Base-by-base conservation (phyloP, 2,113 vertebrate genomes). In the Caretta caretta region DNA sequence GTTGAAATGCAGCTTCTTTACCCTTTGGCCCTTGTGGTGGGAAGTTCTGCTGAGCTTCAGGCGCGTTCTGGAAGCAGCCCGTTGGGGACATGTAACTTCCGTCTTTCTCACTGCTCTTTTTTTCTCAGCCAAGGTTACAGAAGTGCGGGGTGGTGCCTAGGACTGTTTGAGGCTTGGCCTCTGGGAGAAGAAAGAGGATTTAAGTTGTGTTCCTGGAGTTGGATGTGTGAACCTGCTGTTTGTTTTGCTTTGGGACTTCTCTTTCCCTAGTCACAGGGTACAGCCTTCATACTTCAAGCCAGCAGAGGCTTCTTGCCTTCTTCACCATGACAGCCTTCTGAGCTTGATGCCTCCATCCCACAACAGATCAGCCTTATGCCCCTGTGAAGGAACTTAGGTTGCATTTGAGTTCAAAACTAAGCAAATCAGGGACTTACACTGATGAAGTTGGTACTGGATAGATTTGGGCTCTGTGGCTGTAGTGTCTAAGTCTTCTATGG, bases 21-120 rank as follows among this genome's bases (percentile, higher is more conserved):
- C 20, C 2, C n/a, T 0, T 31, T 31, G 29, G 29, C 59, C 29
- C 51, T 25, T 5, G 29, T 20, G 38, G 29, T 20, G 38, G 65
- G 50, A 56, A 13, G 24, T 11, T 5, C 56, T 83, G 82, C 82
- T 59, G 62, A 42, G 76, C 90, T 89, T 86, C 94, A 54, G 86
- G 96, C 94, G 93, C 54, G 83, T 95, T 95, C 89, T 83, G 91
- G 82, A 76, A 5, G 80, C 31, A 19, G n/a, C 72, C 12, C 20
- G 10, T 6, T 3, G 72, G 38, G 72, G 72, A 3, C 11, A 5
- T 24, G 20, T 46, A 6, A 24, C 38, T 42, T 25, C 72, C 38
- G 27, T 5, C 72, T 27, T 5, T 53, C 83, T 48, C 54, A 42
- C 1, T 83, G 56, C 82, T 16, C 10, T 3, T 1, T 72, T 51